Evolutionary conservation across 1,140 invertebrate genomes (phyloP).

Genomic region (Radopholus similis): DNA sequence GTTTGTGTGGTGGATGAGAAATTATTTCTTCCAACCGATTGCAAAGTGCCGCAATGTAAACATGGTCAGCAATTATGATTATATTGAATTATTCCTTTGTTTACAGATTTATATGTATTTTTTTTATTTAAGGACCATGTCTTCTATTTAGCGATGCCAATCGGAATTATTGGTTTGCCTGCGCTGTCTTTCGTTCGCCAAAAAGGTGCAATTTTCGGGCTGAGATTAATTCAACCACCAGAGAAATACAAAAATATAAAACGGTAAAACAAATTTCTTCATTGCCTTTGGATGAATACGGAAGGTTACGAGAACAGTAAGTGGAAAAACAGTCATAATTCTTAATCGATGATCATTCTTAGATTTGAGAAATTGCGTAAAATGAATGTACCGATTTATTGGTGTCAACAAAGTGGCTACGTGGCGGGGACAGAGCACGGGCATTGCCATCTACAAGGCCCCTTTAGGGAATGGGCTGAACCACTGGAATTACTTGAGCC

Average conservation of each 20-base stretch:
- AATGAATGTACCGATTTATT: background rate
- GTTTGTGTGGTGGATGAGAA: background rate
- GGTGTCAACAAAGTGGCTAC: slow-evolving; percentile 6
- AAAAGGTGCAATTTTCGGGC: slow-evolving; percentile 10
- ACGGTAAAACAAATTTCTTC: background rate
- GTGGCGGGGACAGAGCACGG: background rate
- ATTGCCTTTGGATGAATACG: slow-evolving; percentile 11
- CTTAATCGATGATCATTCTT: background rate
- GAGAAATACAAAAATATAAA: background rate
- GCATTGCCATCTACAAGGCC: background rate
- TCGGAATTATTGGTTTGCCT: slow-evolving; percentile 9
- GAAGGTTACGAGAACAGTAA: background rate
- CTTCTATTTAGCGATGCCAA: slow-evolving; percentile 7
- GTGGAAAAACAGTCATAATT: background rate
- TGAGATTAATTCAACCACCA: too few relatives aligned
- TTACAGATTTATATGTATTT: background rate
- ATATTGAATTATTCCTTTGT: background rate
- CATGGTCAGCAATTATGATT: background rate
- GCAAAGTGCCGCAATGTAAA: background rate
- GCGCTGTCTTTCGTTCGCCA: slow-evolving; percentile 7
- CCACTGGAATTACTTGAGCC: slow-evolving; percentile 10
- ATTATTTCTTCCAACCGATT: background rate
- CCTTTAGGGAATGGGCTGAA: background rate
- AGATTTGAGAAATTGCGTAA: slow-evolving; percentile 9
- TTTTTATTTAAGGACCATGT: slow-evolving; percentile 8